Conservation (phyloP, 2,113 vertebrate genomes). For the Peromyscus californicus region DNA sequence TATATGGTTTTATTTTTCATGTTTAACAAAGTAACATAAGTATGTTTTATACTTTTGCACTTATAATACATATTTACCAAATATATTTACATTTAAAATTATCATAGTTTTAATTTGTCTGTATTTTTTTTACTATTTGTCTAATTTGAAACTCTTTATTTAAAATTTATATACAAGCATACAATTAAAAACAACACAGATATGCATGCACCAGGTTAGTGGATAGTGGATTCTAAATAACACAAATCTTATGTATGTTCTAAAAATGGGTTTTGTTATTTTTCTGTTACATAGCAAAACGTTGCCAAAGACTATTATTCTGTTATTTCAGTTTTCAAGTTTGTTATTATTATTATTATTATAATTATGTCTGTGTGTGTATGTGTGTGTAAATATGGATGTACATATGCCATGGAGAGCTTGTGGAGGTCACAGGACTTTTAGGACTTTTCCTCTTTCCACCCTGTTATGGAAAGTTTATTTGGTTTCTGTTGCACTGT, state of each 20-base stretch:
- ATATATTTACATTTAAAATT: not conserved
- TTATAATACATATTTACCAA: not conserved
- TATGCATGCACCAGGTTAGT: not conserved
- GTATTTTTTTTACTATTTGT: slow-evolving; percentile 2
- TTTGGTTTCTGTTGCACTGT: not conserved
- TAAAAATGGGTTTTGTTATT: slow-evolving; percentile 29
- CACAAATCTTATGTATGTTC: not conserved
- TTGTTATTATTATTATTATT: not conserved
- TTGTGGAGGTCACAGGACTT: not conserved
- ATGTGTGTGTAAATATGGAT: not conserved
- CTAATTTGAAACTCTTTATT: not conserved
- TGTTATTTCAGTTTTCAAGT: not conserved
- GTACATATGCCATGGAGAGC: not conserved
- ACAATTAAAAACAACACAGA: not conserved
- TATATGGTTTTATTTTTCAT: not conserved
- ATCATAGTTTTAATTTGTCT: not conserved
- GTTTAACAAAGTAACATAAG: slow-evolving; percentile 16
- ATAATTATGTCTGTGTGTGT: not conserved
- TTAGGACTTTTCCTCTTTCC: not conserved
- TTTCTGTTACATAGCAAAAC: slow-evolving; percentile 14
- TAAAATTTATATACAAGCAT: slow-evolving; percentile 12
- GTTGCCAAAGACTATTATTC: not conserved
- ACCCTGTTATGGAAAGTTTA: not conserved
- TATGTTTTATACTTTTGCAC: not conserved
- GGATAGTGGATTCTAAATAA: not conserved